Base-by-base conservation (phyloP, 2,888 invertebrate genomes). In the Acanthoscelides obtectus region DNA sequence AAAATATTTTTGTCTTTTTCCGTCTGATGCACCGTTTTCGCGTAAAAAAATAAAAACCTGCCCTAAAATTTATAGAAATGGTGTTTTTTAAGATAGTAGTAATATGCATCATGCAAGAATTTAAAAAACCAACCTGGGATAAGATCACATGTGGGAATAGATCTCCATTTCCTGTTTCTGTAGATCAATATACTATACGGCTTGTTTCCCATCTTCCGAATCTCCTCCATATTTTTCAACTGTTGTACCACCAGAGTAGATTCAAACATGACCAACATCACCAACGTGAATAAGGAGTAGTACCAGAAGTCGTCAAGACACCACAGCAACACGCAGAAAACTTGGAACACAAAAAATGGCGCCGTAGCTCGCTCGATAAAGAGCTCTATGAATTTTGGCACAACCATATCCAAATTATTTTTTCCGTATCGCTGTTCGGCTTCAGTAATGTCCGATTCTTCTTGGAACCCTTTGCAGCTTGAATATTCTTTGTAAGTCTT, bases 281-380 rank as follows among this genome's bases (percentile, higher is more conserved):
- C 90, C 0, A 99, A 89, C 0, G 99, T 99, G 84, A 99, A 98
- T 73, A 99, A 90, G 70, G 97, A 97, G 85, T 98, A 99, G 84
- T 98, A 95, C 98, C 98, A 98, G 86, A 98, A 99, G 83, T 98
- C 98, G 84, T 99, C 99, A 77, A 99, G 88, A 86, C 99, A 99
- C 99, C 99, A 99, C 1, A 99, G 88, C 17, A 94, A 95, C 67
- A 99, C 99, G 83, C 99, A 99, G 84, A 99, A 99, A 72, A 99
- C 96, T 93, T 99, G 99, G 86, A 99, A 99, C 4, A 99, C 98
- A 86, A 99, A 99, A 86, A 99, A 99, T 0, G 99, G 99, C 0
- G 99, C 99, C 0, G 99, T 98, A 0, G 99, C 99, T 79, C 99
- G 89, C 86, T 99, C 99, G 80, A 93, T 94, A 84, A 99, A 99